phyloP scores from a whole-genome alignment of 2,113 vertebrate species.

The Maccullochella peelii region DNA sequence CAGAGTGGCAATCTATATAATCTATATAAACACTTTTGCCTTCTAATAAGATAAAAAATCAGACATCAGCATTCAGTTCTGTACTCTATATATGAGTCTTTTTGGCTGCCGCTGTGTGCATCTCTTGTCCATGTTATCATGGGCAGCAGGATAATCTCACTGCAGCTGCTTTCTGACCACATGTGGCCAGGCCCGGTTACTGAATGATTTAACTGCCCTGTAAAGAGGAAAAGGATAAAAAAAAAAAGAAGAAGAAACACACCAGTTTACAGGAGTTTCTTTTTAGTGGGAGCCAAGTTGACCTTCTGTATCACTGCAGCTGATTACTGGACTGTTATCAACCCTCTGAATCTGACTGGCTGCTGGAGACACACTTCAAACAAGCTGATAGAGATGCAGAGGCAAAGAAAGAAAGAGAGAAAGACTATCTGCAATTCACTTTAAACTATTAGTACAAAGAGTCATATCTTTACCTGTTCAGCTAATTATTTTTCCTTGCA shows the following conservation, averaged over 20 bases:
- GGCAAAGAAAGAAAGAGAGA: background rate
- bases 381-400: constrained; percentile 8
- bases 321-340: constrained; percentile 61
- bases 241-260: background rate
- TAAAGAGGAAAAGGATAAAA: constrained; percentile 32
- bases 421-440: background rate
- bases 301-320: constrained; percentile 24
- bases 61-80: too few species aligned
- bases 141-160: background rate
- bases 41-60: too few species aligned
- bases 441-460: background rate
- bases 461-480: background rate
- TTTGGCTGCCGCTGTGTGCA: background rate
- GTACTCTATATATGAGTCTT: background rate
- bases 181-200: constrained; percentile 34
- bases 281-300: constrained; percentile 61
- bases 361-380: constrained; percentile 55
- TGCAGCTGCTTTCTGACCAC: constrained; percentile 42
- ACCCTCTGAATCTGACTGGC: constrained; percentile 36
- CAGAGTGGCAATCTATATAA: too few species aligned
- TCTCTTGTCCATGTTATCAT: background rate
- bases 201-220: constrained; percentile 31
- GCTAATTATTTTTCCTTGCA: background rate
- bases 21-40: too few species aligned
- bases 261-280: constrained; percentile 28